Evolutionary conservation across 2,797 vertebrate species (phyloP).

Genomic region (Buphagus erythrorhynchus): DNA sequence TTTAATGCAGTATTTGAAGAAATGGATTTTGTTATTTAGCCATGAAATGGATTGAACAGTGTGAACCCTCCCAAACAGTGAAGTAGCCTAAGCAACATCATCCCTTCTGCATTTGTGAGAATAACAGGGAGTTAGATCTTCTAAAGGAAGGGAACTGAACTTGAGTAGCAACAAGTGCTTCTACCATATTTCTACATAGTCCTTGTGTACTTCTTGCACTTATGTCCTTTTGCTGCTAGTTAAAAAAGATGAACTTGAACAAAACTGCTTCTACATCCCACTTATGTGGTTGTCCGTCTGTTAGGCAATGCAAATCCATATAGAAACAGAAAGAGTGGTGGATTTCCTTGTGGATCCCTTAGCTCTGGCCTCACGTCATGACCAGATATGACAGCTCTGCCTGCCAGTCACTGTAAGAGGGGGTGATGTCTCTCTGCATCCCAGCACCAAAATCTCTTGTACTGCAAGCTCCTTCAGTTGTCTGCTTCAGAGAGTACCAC

Average conservation of each 20-base stretch:
- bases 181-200: not conserved
- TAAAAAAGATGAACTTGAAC: not conserved
- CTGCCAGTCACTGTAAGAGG: not conserved
- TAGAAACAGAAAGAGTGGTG: not conserved
- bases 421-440: not conserved
- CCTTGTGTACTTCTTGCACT: not conserved
- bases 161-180: not conserved
- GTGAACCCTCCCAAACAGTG: not conserved
- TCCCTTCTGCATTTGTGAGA: not conserved
- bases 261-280: not conserved
- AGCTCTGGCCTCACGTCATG: not conserved
- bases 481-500: not conserved
- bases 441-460: not conserved
- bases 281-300: not conserved
- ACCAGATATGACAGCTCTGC: not conserved
- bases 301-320: not conserved
- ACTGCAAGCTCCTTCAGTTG: not conserved
- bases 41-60: not conserved
- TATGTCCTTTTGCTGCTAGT: not conserved
- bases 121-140: not conserved
- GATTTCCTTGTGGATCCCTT: not conserved
- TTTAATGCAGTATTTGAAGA: constrained; percentile 7
- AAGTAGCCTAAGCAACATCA: not conserved
- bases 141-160: not conserved
- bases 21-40: not conserved